Base-by-base conservation (phyloP, 2,888 invertebrate species). In the Cremastinae sp. region DNA sequence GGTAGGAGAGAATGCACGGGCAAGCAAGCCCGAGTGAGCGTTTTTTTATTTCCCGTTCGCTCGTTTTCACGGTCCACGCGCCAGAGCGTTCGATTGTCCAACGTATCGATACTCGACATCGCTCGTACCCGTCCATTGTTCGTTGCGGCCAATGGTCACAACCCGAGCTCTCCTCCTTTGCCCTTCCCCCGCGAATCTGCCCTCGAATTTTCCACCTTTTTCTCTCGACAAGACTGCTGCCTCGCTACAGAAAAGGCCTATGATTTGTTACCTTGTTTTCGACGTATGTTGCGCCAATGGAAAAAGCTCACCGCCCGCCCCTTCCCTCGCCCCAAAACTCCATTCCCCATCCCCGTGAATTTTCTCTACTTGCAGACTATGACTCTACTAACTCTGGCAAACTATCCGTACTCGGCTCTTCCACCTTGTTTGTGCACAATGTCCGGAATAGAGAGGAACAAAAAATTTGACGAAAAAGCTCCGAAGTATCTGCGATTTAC, bases 231-330 rank as follows among this genome's bases (percentile, higher is more conserved):
- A 59, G 53, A 35, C 22, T 22, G 22, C 41, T 74, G 77, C 64
- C 73, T 61, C 68, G 66, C 64, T 77, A 78, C 70, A 69, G 65
- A 45, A 51, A 45, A 75, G 58, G 70, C 69, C 80, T 85, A 83
- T 86, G 87, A 87, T 88, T 87, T 86, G 86, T 85, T 84, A 80
- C 83, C 78, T 82, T 87, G 84, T 82, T 84, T 84, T 83, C 84
- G 83, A 85, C 83, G 83, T 84, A 79, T 80, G 85, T 78, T 78
- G 77, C 81, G 74, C 74, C 75, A 72, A 64, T 77, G 77, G 45
- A 49, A 69, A 73, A 59, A 35, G 45, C 51, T 37, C 39, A 61
- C n/a, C 41, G 45, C 51, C 22, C 39, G 61, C n/a, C 41, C 8
- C 37, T 53, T 51, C 65, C 49, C 20, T 8, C 12, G 12, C 10